Percentiles rank a stretch among this genome's conserved stretches.
phyloP scores from a whole-genome alignment of 2,797 vertebrate species.

The Avahi laniger region DNA sequence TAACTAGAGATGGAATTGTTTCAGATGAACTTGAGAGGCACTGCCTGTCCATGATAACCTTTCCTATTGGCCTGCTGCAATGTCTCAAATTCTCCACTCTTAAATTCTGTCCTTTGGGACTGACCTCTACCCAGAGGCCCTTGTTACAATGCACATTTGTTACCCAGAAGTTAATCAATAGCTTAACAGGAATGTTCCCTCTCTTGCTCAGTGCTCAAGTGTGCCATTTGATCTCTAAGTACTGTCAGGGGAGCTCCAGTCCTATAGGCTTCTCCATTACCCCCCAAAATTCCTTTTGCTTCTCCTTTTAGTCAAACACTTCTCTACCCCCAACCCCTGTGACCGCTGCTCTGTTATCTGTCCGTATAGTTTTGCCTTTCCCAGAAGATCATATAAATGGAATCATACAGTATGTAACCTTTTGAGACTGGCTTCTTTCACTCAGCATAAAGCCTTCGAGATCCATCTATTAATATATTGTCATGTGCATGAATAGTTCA shows the following conservation, averaged over 20 bases:
- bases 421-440: background rate
- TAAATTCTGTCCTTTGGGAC: background rate
- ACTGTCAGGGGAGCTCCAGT: background rate
- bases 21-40: background rate
- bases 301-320: background rate
- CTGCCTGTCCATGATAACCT: background rate
- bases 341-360: background rate
- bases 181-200: background rate
- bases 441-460: background rate
- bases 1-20: background rate
- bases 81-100: background rate
- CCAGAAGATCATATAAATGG: background rate
- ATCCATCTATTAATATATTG: background rate
- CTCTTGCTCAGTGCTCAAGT: background rate
- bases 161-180: background rate
- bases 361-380: background rate
- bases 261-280: background rate
- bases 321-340: background rate
- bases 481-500: background rate
- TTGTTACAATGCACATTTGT: background rate
- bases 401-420: background rate
- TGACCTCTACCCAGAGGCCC: background rate
- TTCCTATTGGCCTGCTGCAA: background rate
- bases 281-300: background rate
- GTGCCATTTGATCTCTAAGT: background rate